Base-by-base conservation (phyloP, 2,888 invertebrate genomes). In the Galerucella nymphaeae region DNA sequence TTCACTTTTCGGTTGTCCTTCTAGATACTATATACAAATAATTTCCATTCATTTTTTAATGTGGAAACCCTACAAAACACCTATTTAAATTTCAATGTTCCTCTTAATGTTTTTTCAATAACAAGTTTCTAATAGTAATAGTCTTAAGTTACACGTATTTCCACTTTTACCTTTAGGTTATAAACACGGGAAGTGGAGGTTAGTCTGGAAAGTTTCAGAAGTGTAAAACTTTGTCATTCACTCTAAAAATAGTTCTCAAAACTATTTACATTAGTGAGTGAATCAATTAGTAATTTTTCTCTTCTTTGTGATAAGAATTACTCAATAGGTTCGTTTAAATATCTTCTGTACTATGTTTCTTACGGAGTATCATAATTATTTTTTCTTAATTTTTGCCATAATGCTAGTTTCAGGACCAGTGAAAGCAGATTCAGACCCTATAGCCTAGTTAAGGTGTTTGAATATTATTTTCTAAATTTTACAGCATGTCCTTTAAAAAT, bases 141-240 rank as follows among this genome's bases (percentile, higher is more conserved):
- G 16, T 53, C 53, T 53, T 3, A 53, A 18, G 18, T 18, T 10
- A 11, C n/a, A 53, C 0, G 16, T 53, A 53, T 53, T 11, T 18
- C n/a, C 53, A 53, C 50, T 53, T 53, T 53, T 18, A 53, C 53
- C 53, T 16, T 53, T 53, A 16, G 16, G 16, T 53, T 53, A 16
- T 53, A 53, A 53, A 50, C n/a, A 53, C 53, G 10, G 9, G 9
- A 53, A 5, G 16, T 53, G 10, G 16, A 53, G 53, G 18, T 53
- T 53, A 53, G 53, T 53, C 53, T 53, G 53, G 53, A 53, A 53
- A 53, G 53, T 53, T 53, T 5, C 18, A 11, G 10, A 18, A 18
- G 18, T 18, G 6, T 53, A 53, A 16, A 53, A 53, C 53, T 53
- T 53, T 53, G 9, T 53, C 16, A 53, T 53, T n/a, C 16, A 16